Conservation (phyloP, 2,113 vertebrate species). For the Proteles cristata region DNA sequence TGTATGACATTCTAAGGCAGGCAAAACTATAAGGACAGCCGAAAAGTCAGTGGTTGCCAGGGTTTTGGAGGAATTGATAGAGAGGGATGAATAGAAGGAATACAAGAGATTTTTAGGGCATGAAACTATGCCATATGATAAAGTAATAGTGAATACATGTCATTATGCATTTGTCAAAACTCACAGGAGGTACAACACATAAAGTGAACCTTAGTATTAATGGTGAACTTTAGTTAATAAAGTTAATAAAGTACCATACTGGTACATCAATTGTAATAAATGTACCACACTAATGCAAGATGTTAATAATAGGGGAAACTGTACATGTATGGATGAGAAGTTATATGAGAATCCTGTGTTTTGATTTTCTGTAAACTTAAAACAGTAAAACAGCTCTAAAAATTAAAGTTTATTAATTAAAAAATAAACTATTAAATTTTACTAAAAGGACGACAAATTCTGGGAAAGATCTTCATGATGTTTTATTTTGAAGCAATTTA, state of each 20-base stretch:
- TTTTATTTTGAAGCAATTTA: neutral
- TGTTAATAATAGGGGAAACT: neutral
- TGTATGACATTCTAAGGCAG: neutral
- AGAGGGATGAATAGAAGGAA: neutral
- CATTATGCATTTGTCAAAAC: neutral
- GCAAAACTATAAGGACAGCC: neutral
- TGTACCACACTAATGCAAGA: neutral
- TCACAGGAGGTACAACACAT: neutral
- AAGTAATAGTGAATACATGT: neutral
- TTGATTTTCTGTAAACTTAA: neutral
- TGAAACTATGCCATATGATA: neutral
- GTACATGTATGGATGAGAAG: neutral
- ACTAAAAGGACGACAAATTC: neutral
- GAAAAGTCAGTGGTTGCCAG: neutral
- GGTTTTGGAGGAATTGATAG: neutral
- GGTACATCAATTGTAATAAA: neutral
- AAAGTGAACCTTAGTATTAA: neutral
- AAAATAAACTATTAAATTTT: neutral
- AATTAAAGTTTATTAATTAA: neutral
- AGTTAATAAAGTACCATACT: neutral
- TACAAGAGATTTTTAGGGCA: neutral
- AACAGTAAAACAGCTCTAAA: neutral
- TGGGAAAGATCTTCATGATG: neutral
- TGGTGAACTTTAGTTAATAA: neutral
- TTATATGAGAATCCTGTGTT: neutral